Conservation (phyloP, 2,888 invertebrate genomes). For the Cheilosia variabilis region DNA sequence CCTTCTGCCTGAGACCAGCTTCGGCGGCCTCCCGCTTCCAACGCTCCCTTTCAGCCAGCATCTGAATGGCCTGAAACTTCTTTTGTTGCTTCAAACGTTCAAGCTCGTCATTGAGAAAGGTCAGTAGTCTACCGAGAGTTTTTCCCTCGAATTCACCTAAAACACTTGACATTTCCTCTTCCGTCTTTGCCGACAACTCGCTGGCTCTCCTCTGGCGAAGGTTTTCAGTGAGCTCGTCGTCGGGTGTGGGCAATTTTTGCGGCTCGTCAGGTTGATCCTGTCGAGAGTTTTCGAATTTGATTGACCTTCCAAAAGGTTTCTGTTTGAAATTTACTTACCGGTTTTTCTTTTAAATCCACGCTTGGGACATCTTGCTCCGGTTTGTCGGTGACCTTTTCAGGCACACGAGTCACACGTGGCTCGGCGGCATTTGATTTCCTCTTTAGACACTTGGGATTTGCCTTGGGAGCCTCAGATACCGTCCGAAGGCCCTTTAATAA, state of each 20-base stretch:
- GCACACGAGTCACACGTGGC: neutral
- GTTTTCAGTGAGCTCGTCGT: conserved; percentile 78
- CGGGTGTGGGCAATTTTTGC: conserved; percentile 78
- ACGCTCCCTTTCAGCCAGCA: conserved; percentile 91
- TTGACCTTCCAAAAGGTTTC: neutral
- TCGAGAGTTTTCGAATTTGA: neutral
- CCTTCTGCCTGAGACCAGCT: conserved; percentile 90
- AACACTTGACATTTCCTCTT: conserved; percentile 85
- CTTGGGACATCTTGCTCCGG: neutral
- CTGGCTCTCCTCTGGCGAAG: conserved; percentile 80
- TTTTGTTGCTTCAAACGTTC: conserved; percentile 90
- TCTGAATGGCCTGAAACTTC: conserved; percentile 90
- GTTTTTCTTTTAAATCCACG: neutral
- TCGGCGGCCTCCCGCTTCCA: conserved; percentile 91
- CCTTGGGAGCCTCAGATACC: conserved; percentile 76
- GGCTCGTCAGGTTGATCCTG: conserved; percentile 1
- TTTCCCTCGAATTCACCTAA: conserved; percentile 89
- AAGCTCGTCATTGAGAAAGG: conserved; percentile 91
- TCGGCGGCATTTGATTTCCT: conserved; percentile 46
- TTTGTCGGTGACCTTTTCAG: neutral
- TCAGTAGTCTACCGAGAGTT: conserved; percentile 89
- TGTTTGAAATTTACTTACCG: conserved; percentile 5
- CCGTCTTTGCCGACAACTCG: conserved; percentile 76
- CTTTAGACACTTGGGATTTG: conserved; percentile 79
- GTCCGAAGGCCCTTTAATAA: conserved; percentile 78